Evolutionary conservation across 2,888 invertebrate species (phyloP).

Genomic region (Drosophila mimica): DNA sequence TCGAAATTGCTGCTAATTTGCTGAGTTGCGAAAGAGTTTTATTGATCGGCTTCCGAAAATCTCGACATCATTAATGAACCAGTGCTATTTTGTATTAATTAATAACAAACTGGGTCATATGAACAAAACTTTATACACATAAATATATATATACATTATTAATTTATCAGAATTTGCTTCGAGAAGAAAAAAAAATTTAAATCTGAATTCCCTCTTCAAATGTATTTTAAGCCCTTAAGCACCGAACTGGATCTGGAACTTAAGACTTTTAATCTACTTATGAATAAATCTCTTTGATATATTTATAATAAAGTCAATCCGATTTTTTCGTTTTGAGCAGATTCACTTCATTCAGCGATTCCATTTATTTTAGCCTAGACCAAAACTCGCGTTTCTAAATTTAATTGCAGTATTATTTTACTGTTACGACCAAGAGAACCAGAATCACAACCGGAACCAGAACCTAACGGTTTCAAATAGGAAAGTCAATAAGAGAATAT

Average conservation of each 20-base stretch:
- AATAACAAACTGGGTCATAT: background rate
- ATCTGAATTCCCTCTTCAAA: background rate
- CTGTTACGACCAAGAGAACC: too few relatives aligned
- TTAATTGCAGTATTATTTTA: background rate
- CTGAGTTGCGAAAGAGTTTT: constrained; percentile 1
- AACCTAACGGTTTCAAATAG: background rate
- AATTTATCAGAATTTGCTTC: background rate
- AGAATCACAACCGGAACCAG: too few relatives aligned
- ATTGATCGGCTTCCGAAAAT: background rate
- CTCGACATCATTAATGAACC: background rate
- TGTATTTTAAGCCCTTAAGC: background rate
- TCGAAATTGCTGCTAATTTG: background rate
- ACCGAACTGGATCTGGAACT: background rate
- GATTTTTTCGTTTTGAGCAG: background rate
- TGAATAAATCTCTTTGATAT: background rate
- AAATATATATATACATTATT: background rate
- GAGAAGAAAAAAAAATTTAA: background rate
- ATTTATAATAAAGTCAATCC: background rate
- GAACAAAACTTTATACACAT: background rate
- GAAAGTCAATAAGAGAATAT: background rate
- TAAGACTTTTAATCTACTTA: background rate
- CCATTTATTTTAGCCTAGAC: too few relatives aligned
- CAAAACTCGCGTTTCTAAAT: background rate
- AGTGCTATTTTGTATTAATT: background rate
- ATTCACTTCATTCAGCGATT: too few relatives aligned